Conservation (phyloP, 2,888 invertebrate species). For the Dynastes tityus region DNA sequence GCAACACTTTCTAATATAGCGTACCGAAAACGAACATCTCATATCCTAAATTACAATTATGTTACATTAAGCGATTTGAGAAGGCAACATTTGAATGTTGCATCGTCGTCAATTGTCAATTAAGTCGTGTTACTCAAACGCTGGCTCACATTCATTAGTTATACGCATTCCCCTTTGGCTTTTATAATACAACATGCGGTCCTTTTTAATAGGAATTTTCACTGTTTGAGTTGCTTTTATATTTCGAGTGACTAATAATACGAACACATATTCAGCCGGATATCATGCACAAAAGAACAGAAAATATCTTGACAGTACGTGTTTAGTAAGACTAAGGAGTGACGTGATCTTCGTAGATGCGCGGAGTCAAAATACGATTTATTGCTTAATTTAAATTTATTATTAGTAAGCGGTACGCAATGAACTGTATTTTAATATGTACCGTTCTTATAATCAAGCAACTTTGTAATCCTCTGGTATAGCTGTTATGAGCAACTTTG, state of each 20-base stretch:
- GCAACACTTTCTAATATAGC: not conserved
- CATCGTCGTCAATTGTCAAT: conserved; percentile 29
- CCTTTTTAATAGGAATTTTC: conserved; percentile 21
- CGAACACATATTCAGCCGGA: conserved; percentile 23
- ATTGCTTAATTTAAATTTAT: conserved; percentile 42
- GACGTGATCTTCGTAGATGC: conserved; percentile 38
- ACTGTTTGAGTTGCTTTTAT: conserved; percentile 32
- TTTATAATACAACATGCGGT: conserved; percentile 5
- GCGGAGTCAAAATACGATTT: conserved; percentile 43
- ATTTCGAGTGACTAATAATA: conserved; percentile 20
- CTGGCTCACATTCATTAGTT: conserved; percentile 31
- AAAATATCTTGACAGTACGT: conserved; percentile 38
- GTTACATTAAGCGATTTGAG: conserved; percentile 6
- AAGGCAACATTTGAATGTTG: conserved; percentile 1
- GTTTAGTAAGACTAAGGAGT: conserved; percentile 37
- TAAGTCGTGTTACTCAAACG: conserved; percentile 26
- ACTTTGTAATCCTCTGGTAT: not conserved
- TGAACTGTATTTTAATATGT: conserved; percentile 29
- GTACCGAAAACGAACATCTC: not conserved
- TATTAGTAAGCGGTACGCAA: conserved; percentile 20
- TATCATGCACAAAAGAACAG: conserved; percentile 41
- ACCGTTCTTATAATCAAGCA: conserved; percentile 14
- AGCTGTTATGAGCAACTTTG: not conserved
- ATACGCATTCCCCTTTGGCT: conserved; percentile 22
- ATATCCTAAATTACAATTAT: not conserved